Percentiles rank a stretch among this genome's conserved stretches.
Evolutionary conservation across 1,140 invertebrate genomes (phyloP).

Genomic region (Latrodectus geometricus): DNA sequence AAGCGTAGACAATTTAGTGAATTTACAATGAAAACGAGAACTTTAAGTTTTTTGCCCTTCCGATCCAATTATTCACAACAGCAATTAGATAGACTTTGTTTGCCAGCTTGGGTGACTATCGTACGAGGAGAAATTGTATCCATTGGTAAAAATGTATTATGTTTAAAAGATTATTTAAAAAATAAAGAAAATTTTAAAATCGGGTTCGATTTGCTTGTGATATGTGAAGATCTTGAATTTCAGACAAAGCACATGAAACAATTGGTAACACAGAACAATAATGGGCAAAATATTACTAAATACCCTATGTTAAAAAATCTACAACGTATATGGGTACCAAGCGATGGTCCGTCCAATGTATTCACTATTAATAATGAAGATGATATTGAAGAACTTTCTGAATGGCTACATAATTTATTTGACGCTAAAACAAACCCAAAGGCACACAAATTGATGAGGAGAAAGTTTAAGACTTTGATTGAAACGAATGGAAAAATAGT

Average conservation of each 20-base stretch:
- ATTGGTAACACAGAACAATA: not conserved
- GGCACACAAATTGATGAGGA: not conserved
- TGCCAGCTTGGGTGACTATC: conserved; percentile 40
- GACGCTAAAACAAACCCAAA: conserved; percentile 2
- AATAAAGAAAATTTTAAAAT: not conserved
- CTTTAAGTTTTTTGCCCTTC: not conserved
- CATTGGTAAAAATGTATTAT: not conserved
- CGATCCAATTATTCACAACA: not conserved
- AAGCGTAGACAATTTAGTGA: conserved; percentile 6
- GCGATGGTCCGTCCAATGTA: conserved; percentile 4
- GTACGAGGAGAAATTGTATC: not conserved
- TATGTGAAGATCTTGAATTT: conserved; percentile 34
- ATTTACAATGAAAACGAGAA: conserved; percentile 1
- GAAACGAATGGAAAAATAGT: conserved; percentile 25
- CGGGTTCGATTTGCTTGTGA: conserved; percentile 32
- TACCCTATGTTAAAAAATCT: conserved; percentile 22
- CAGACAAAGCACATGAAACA: conserved; percentile 1
- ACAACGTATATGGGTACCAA: not conserved
- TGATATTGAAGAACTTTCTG: not conserved
- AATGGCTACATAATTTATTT: not conserved
- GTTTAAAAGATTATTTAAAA: not conserved
- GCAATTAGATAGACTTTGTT: conserved; percentile 34
- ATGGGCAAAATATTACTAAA: not conserved
- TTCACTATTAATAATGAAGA: conserved; percentile 27
- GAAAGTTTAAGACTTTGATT: conserved; percentile 12